A percentile compares a stretch with the other conserved stretches of the same genome.
phyloP scores from a whole-genome alignment of 2,113 vertebrate species.

The Sclerurus mexicanus region DNA sequence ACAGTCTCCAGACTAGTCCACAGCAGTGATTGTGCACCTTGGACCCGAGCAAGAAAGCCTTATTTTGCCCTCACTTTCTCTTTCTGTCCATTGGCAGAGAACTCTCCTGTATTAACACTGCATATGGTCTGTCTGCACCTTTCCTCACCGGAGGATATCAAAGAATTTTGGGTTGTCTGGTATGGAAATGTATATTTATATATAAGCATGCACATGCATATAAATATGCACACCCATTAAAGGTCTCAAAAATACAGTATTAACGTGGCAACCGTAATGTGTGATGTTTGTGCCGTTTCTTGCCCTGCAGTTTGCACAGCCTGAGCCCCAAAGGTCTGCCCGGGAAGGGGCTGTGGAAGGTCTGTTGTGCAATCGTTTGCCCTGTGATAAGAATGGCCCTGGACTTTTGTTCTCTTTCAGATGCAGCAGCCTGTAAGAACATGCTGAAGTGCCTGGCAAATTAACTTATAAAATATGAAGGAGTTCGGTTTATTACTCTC shows the following conservation, averaged over 20 bases:
- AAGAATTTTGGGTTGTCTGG: not conserved
- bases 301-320: not conserved
- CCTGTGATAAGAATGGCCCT: not conserved
- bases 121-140: not conserved
- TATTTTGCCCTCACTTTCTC: not conserved
- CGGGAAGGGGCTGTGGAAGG: not conserved
- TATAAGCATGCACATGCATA: too few relatives aligned
- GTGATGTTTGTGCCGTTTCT: not conserved
- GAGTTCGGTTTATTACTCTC: not conserved
- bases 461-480: conserved; percentile 33
- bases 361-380: not conserved
- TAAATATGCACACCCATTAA: not conserved
- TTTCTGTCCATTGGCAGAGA: not conserved
- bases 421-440: not conserved
- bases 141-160: not conserved
- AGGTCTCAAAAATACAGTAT: not conserved
- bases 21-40: not conserved
- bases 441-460: not conserved
- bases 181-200: not conserved
- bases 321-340: not conserved
- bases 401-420: not conserved
- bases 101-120: not conserved
- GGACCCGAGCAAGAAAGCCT: not conserved
- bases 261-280: not conserved
- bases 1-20: not conserved